A percentile compares a stretch with the other conserved stretches of the same genome.
These are phyloP conservation scores for Orientallactaga sibirica DNA, from an alignment of 2,797 vertebrate genomes.

Conservation along the genomic window DNA sequence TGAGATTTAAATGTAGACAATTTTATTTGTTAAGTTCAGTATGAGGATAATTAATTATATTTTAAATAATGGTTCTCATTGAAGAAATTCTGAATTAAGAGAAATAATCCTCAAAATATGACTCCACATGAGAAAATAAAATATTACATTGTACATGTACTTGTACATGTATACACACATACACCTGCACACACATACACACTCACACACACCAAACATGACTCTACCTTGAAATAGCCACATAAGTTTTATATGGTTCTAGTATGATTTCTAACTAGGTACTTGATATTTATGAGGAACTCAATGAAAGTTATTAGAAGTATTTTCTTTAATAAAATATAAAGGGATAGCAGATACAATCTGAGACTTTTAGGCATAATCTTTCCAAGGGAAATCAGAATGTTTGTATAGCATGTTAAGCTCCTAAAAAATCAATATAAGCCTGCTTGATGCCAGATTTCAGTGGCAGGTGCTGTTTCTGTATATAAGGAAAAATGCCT, in stretches of 20 bases:
- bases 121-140: neutral
- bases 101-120: slow-evolving; percentile 18
- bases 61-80: neutral
- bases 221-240: slow-evolving; percentile 2
- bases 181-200: neutral
- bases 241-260: neutral
- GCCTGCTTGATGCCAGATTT: slow-evolving; percentile 77
- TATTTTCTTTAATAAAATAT: slow-evolving; percentile 54
- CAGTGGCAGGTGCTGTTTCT: slow-evolving; percentile 78
- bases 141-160: neutral
- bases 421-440: slow-evolving; percentile 54
- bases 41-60: slow-evolving; percentile 4
- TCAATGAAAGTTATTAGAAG: slow-evolving; percentile 18
- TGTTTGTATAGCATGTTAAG: slow-evolving; percentile 8
- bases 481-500: slow-evolving; percentile 10
- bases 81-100: slow-evolving; percentile 27
- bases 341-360: slow-evolving; percentile 18
- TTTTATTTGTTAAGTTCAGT: slow-evolving; percentile 22
- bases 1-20: neutral
- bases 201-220: neutral
- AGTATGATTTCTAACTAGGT: neutral
- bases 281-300: slow-evolving; percentile 11
- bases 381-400: slow-evolving; percentile 53
- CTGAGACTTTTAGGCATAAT: neutral
- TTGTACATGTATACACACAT: neutral